Evolutionary conservation across 1,140 invertebrate genomes (phyloP), one percentile per base, ranked within the genome.

Genomic region (Brachionus rotundiformis): DNA sequence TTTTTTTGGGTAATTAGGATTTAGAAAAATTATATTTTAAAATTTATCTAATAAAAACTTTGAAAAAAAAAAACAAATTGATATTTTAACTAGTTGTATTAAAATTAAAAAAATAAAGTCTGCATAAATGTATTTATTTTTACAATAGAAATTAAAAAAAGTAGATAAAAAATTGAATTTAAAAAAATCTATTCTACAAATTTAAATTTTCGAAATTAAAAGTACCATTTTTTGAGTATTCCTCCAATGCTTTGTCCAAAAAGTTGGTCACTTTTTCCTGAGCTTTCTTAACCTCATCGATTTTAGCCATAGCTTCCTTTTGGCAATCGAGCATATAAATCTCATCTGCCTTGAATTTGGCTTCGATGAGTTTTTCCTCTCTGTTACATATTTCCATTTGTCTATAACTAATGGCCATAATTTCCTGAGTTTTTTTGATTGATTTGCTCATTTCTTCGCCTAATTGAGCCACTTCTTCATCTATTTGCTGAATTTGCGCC

Each of bases 161-260:
- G 3, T n/a, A n/a, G n/a, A n/a, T n/a, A n/a, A n/a, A n/a, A n/a
- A n/a, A n/a, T n/a, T n/a, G n/a, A n/a, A n/a, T n/a, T n/a, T n/a
- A n/a, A n/a, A n/a, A n/a, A n/a, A n/a, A n/a, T n/a, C n/a, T n/a
- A n/a, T 54, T 54, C 7, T 29, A 63, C 6, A 63, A 31, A 8
- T 63, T 6, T 11, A 44, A 11, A 47, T 44, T 73, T 19, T 73
- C 36, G 23, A 73, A 73, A 4, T 19, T 27, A 73, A 73, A 39
- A 11, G 68, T 47, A 23, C 36, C 36, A 44, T 13, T 31, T 44
- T 44, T 23, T 11, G 19, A 23, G 19, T 39, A 73, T 7, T 73
- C 16, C 19, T 73, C 68, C 23, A 44, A 25, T 13, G 68, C 68
- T 73, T 73, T 73, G 41, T 73, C 39, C 25, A 73, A 73, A 44